These are phyloP conservation scores for Phanerotoma sp. DNA, from an alignment of 2,888 invertebrate genomes.

Conservation along the genomic window DNA sequence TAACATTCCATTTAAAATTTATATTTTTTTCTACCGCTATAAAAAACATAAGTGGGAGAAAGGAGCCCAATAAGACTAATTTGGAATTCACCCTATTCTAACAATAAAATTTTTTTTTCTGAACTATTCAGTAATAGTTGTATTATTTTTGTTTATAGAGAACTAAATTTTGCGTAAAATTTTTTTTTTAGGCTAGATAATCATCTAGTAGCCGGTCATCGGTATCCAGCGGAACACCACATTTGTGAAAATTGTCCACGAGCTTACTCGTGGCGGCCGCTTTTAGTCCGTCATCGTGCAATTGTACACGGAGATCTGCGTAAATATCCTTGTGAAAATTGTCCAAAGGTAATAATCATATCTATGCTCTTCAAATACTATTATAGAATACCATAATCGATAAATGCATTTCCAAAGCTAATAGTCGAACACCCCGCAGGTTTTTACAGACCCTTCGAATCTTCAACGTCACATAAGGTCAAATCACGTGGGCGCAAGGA, in stretches of 20 bases:
- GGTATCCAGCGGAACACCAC: conserved; percentile 76
- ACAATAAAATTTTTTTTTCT: background rate
- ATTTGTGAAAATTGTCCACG: conserved; percentile 83
- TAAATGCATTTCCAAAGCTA: conserved; percentile 47
- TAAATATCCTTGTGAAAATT: conserved; percentile 92
- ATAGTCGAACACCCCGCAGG: conserved; percentile 66
- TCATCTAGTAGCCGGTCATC: conserved; percentile 77
- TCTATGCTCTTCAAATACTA: background rate
- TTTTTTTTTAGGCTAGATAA: conserved; percentile 74
- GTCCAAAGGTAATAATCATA: conserved; percentile 70
- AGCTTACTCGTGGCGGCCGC: conserved; percentile 78
- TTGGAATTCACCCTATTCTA: too few species aligned
- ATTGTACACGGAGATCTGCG: conserved; percentile 78
- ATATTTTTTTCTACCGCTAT: too few species aligned
- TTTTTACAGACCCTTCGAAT: conserved; percentile 95
- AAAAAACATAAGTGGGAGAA: too few species aligned
- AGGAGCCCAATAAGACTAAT: too few species aligned
- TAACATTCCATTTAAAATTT: too few species aligned
- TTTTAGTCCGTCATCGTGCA: conserved; percentile 80
- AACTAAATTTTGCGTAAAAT: conserved; percentile 3
- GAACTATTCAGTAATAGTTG: too few species aligned
- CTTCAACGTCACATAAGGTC: conserved; percentile 95
- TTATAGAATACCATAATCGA: background rate
- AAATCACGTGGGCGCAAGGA: conserved; percentile 92
- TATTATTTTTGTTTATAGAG: background rate